Evolutionary conservation across 2,888 invertebrate species (phyloP).

Genomic region (Hydrotaea cyrtoneurina): DNA sequence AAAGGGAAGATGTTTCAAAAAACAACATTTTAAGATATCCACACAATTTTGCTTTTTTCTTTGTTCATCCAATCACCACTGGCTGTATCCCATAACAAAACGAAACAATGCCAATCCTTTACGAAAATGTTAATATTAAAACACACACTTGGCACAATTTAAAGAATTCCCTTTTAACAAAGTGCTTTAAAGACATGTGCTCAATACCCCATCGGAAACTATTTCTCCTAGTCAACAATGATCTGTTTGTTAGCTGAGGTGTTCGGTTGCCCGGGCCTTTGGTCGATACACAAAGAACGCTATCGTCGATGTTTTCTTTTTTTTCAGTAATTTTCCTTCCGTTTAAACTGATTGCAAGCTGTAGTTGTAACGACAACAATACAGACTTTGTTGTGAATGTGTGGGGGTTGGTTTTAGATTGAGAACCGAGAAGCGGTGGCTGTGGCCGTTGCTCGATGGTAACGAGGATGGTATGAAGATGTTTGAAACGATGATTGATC

Average conservation of each 20-base stretch:
- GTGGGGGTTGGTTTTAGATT: neutral
- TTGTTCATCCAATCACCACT: too few species aligned
- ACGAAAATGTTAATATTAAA: neutral
- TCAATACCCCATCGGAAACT: neutral
- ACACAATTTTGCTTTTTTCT: too few species aligned
- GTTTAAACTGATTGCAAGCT: neutral
- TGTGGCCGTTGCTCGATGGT: neutral
- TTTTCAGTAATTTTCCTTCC: neutral
- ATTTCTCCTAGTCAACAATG: neutral
- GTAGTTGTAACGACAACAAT: constrained; percentile 1
- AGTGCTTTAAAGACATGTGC: too few species aligned
- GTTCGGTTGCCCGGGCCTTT: neutral
- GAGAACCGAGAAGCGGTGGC: neutral
- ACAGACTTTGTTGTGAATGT: neutral
- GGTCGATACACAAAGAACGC: neutral
- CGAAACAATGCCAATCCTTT: neutral
- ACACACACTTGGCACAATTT: too few species aligned
- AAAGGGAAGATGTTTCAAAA: too few species aligned
- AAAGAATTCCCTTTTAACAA: too few species aligned
- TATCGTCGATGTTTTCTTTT: neutral
- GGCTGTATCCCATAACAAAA: too few species aligned
- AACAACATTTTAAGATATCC: too few species aligned
- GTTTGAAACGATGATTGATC: too few species aligned
- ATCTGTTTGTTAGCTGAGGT: neutral
- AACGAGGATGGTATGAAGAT: too few species aligned